Evolutionary conservation across 2,113 vertebrate species (phyloP).

Genomic region (Ciconia maguari): DNA sequence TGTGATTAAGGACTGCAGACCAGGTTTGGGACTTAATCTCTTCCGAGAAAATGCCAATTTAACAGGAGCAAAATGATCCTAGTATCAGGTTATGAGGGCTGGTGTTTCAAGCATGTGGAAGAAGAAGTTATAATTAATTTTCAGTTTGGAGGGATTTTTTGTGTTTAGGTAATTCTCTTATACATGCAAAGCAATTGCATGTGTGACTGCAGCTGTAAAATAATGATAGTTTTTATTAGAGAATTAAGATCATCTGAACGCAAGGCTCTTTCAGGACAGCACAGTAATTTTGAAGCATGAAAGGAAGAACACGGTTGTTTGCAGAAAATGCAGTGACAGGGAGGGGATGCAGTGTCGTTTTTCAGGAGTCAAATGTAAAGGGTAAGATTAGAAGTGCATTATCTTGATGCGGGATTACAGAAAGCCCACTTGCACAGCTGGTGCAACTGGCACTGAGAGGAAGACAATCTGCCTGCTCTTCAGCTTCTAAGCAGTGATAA

Average conservation of each 20-base stretch:
- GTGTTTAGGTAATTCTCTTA: constrained; percentile 7
- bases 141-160: not conserved
- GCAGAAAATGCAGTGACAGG: not conserved
- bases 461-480: constrained; percentile 1
- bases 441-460: not conserved
- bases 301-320: not conserved
- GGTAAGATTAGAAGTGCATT: constrained; percentile 33
- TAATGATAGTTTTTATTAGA: constrained; percentile 4
- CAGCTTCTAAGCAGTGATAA: not conserved
- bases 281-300: not conserved
- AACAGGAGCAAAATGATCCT: not conserved
- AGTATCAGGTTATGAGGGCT: not conserved
- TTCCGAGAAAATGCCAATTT: not conserved
- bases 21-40: not conserved
- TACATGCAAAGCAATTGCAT: not conserved
- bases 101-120: not conserved
- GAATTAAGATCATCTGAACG: not conserved
- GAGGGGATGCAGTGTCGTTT: not conserved
- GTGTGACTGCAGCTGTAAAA: not conserved
- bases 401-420: constrained; percentile 17
- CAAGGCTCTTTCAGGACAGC: not conserved
- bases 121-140: not conserved
- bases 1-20: not conserved
- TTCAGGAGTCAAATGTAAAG: constrained; percentile 19
- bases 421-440: constrained; percentile 28